Evolutionary conservation across 2,888 invertebrate species (phyloP), one percentile per base, ranked within the genome.

Genomic region (Drosophila colorata): DNA sequence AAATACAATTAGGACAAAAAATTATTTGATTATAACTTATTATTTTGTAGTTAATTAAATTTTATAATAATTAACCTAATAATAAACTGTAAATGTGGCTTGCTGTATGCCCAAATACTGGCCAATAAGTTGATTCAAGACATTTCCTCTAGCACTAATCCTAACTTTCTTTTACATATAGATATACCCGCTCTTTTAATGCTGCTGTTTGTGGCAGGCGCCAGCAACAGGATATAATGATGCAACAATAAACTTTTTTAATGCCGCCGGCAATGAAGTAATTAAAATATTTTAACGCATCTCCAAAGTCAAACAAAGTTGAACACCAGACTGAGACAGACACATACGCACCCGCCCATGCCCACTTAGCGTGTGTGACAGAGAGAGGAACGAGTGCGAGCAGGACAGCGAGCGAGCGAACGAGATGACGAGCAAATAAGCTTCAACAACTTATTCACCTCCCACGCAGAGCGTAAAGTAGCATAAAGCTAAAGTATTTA

Each of bases 221-320:
- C 53, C 65, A 74, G 56, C 40, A 59, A 59, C 78, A 61, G 77
- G 47, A 67, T 80, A 59, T 64, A 65, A 78, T 77, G 69, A 60
- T 78, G 78, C 69, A 78, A 80, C 78, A 78, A 73, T 78, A 77
- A 78, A 78, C 64, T 78, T 78, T 65, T 77, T 73, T 80, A 77
- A 77, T 73, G 80, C 80, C 67, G 55, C 31, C 49, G 61, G 78
- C 80, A 73, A 68, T 77, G 67, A 78, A 73, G 78, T 78, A 80
- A 78, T 78, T 78, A 78, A 78, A 78, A 78, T 80, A 77, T 77
- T 80, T 78, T 80, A 80, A 75, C 67, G 61, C 69, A 66, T 60
- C 69, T 59, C 63, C 67, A 78, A 70, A 75, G 77, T 65, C 80
- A 79, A 67, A 74, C 75, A 77, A 78, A 64, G 70, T 78, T 78